Evolutionary conservation across 64 coral and sea anemone species (phyloP), one percentile per base, ranked within the genome.

Genomic region (Hydrozoanthus tunicans): DNA sequence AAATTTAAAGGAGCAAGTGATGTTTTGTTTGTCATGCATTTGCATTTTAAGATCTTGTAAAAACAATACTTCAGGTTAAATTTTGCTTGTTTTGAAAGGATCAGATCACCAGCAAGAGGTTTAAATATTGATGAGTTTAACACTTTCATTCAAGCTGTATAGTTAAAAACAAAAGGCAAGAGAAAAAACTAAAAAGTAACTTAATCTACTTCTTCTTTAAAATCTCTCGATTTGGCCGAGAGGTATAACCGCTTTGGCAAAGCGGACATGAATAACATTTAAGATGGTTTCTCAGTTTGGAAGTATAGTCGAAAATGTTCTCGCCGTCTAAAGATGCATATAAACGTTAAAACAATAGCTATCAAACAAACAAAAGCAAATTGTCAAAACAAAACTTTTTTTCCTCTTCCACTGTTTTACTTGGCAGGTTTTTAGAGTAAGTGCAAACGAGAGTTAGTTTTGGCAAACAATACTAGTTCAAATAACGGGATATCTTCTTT

Each of bases 1-100:
- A 7, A 79, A 79, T 57, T 17, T n/a, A 79, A 58, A 63, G 26
- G 59, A 81, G 11, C 11, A 51, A 67, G 14, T 72, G 32, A 7
- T 4, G 12, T 53, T 78, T 52, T 59, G 24, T 14, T 25, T 59
- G 66, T 71, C 66, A 56, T 70, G 12, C 17, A 25, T 61, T 14
- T 59, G 26, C 25, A 61, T 74, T 73, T 43, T 72, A 11, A 23
- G 64, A 9, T 27, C 55, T 26, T 23, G 32, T 54, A 57, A 56
- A 56, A 52, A 88, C 6, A 60, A 65, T 65, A 82, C 14, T 58
- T 10, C 54, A 74, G 54, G 13, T 88, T 73, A 72, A 74, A 60
- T 5, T 75, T 86, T 14, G 54, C 56, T 88, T 88, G 20, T 88
- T 88, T 88, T 88, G 54, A 88, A 88, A 75, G 55, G 84, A 88